These are phyloP conservation scores for Plectropomus leopardus DNA, from an alignment of 2,113 vertebrate species.

Conservation along the genomic window DNA sequence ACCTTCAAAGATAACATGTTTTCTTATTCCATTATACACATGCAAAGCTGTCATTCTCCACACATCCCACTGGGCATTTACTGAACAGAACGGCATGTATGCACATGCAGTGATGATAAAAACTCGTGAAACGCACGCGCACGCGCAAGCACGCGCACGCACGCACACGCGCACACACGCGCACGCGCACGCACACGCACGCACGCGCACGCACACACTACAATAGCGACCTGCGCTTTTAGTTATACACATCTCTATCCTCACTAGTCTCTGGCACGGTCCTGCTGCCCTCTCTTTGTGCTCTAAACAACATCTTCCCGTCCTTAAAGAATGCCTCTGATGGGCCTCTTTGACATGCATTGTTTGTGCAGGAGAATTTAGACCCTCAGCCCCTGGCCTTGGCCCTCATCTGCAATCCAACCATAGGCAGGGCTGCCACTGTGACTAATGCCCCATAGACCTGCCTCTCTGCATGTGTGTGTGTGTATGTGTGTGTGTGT, in stretches of 20 bases:
- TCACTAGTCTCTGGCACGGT: slow-evolving; percentile 50
- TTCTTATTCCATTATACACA: neutral
- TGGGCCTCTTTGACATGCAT: slow-evolving; percentile 80
- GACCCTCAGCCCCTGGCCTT: slow-evolving; percentile 77
- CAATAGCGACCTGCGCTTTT: slow-evolving; percentile 39
- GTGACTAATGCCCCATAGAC: slow-evolving; percentile 80
- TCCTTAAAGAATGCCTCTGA: slow-evolving; percentile 70
- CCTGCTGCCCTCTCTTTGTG: slow-evolving; percentile 72
- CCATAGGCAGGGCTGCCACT: slow-evolving; percentile 73
- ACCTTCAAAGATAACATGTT: slow-evolving; percentile 41
- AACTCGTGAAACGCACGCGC: slow-evolving; percentile 42
- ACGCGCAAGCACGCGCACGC: too few relatives aligned
- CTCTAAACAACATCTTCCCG: slow-evolving; percentile 73
- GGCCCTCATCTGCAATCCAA: slow-evolving; percentile 77
- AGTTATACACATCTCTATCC: slow-evolving; percentile 72
- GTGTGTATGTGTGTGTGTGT: slow-evolving; percentile 48
- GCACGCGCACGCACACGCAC: too few relatives aligned
- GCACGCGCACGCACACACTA: slow-evolving; percentile 31
- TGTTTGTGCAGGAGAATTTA: slow-evolving; percentile 82
- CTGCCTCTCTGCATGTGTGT: slow-evolving; percentile 46
- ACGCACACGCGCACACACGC: too few relatives aligned
- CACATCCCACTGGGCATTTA: slow-evolving; percentile 10
- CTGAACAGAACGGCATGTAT: neutral
- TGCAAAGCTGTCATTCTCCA: slow-evolving; percentile 26
- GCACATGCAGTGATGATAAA: neutral